Conservation (phyloP, 1,140 invertebrate species). For the Drosophila navojoa region DNA sequence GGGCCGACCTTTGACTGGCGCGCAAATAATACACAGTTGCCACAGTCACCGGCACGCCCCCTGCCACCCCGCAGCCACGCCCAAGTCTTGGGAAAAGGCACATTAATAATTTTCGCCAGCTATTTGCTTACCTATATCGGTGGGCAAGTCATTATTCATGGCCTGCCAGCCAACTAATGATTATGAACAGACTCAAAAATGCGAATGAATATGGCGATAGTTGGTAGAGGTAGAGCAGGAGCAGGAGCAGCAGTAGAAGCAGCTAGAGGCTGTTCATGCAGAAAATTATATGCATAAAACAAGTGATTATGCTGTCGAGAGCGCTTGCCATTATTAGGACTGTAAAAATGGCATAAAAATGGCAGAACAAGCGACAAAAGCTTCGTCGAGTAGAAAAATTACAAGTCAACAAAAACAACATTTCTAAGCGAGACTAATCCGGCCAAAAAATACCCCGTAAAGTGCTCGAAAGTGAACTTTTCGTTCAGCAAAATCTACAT, state of each 20-base stretch:
- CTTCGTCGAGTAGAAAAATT: constrained; percentile 44
- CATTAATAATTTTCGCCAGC: constrained; percentile 74
- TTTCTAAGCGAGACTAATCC: background rate
- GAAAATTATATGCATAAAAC: constrained; percentile 83
- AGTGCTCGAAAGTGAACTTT: no score
- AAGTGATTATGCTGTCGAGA: constrained; percentile 79
- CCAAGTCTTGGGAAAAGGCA: constrained; percentile 14
- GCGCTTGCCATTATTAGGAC: constrained; percentile 60
- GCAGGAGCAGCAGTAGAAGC: background rate
- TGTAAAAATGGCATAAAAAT: constrained; percentile 54
- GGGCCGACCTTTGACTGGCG: constrained; percentile 38
- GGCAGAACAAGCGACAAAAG: constrained; percentile 51
- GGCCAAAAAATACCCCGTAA: background rate
- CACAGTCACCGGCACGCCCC: background rate
- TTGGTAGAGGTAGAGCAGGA: background rate
- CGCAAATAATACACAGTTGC: constrained; percentile 21
- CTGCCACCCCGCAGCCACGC: background rate
- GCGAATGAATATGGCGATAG: constrained; percentile 1
- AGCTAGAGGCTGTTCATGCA: constrained; percentile 68
- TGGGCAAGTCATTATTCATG: constrained; percentile 78
- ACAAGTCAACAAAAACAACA: constrained; percentile 43
- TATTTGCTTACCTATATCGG: constrained; percentile 78
- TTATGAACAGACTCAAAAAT: constrained; percentile 59
- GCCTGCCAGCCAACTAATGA: constrained; percentile 71
- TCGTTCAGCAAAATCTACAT: background rate